Evolutionary conservation across 2,888 invertebrate species (phyloP), one percentile per base, ranked within the genome.

Genomic region (Ornithoptera priamus): DNA sequence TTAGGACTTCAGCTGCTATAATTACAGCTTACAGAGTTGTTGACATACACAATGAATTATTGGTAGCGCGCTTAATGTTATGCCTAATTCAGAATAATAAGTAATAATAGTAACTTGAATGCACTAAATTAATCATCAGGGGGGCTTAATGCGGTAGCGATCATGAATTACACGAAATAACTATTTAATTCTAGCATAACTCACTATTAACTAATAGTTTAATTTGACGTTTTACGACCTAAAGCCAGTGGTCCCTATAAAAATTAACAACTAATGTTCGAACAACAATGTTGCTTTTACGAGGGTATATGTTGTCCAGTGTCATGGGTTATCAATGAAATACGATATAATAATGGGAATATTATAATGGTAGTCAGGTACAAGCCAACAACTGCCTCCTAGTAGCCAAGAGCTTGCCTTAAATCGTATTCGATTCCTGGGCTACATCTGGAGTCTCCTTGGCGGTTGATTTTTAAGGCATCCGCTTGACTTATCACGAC

Each of bases 151-250:
- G 71, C 79, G 75, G 80, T 78, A 82, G 80, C 78, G 71, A 72
- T 74, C 71, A 65, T 71, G 73, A 68, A 71, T 68, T 70, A 79
- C 76, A 78, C 78, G 76, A 80, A 78, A 77, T 77, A 74, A 75
- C 75, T 73, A 75, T 77, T 77, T 75, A 74, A 77, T 77, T 77
- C 66, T 67, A 75, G 71, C 75, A 80, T 82, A 82, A 81, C 80
- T 83, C 79, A 82, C 78, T 79, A 80, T 79, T 80, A 83, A 82
- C 78, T 81, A 77, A 76, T 80, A 78, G 78, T 81, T 81, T 77
- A 76, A 77, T 79, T 75, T 77, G 80, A 79, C 81, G 75, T 78
- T 81, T 84, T 79, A 82, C 75, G 78, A 79, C 67, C 72, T 74
- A 72, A 66, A 74, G 75, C 72, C 76, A 73, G 75, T 75, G 77